Evolutionary conservation across 2,797 vertebrate species (phyloP), one percentile per base, ranked within the genome.

Genomic region (Thripadectes ignobilis): DNA sequence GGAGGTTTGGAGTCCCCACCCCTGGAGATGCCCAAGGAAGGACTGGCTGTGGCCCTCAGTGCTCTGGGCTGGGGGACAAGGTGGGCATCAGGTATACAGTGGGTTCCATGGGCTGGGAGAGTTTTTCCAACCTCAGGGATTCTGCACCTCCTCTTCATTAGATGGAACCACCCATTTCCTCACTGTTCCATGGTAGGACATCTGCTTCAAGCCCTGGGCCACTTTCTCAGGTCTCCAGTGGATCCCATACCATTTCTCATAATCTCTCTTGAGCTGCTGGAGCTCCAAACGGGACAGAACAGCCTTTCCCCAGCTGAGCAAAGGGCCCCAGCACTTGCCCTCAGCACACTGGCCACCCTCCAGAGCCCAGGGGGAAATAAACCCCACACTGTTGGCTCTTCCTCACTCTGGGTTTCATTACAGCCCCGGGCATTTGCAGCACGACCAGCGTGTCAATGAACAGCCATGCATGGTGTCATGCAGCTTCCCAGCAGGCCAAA

Each of bases 181-280:
- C 73, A 10, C 12, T 10, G 32, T 36, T 29, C n/a, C 10, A 0
- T 43, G n/a, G 24, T 1, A 29, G 32, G 36, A 77, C 2, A 1
- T 7, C 23, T 49, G 26, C 57, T 74, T 66, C 49, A 39, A 63
- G 19, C 7, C 26, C 45, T 46, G 36, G 13, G 2, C 34, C 34
- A 41, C 43, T 12, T 57, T 30, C 1, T 19, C 24, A 36, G n/a
- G 29, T 51, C n/a, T 65, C 49, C 54, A 54, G 41, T 41, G 34
- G 36, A 29, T 57, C 69, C 32, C 4, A 4, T 2, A 9, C 21
- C n/a, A 24, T 24, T 76, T 51, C 68, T 49, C 55, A 85, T n/a
- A 30, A 24, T 15, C 19, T 51, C 14, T 34, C 14, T 57, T 73
- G 66, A 85, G 34, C 61, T 22, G 32, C 6, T 19, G 36, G 27